Evolutionary conservation across 2,888 invertebrate genomes (phyloP).

Genomic region (Troglohyphantes excavatus): DNA sequence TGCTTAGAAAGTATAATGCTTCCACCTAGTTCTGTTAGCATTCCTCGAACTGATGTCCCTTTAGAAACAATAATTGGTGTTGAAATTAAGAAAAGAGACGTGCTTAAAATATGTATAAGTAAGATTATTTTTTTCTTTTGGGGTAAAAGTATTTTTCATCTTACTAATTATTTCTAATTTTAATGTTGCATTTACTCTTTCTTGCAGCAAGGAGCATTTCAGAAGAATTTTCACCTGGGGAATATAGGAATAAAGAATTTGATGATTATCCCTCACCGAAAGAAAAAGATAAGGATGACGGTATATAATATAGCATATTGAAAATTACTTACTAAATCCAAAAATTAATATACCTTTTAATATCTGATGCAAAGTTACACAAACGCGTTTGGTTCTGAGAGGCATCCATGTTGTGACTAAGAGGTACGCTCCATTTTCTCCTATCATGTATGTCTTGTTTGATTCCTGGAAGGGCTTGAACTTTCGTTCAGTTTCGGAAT

Average conservation of each 20-base stretch:
- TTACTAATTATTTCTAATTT: not conserved
- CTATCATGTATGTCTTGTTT: too few relatives aligned
- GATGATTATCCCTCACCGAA: conserved; percentile 81
- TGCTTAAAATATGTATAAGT: conserved; percentile 53
- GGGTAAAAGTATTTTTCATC: not conserved
- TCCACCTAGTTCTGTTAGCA: conserved; percentile 98
- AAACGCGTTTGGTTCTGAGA: too few relatives aligned
- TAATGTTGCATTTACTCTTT: not conserved
- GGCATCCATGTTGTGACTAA: too few relatives aligned
- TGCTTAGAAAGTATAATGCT: conserved; percentile 98
- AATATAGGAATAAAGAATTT: conserved; percentile 82
- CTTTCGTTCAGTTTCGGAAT: too few relatives aligned
- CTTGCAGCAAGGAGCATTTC: conserved; percentile 94
- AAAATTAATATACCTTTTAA: too few relatives aligned
- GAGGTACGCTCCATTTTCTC: too few relatives aligned
- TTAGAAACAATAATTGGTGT: conserved; percentile 99
- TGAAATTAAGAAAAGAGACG: conserved; percentile 82
- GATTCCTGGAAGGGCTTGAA: too few relatives aligned
- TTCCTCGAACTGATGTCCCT: conserved; percentile 99
- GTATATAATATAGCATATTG: too few relatives aligned
- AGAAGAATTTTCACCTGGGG: conserved; percentile 90
- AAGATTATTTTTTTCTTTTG: conserved; percentile 4
- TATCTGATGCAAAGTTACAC: too few relatives aligned
- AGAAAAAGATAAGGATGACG: conserved; percentile 93
- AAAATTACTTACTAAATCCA: too few relatives aligned